Base-by-base conservation (phyloP, 2,113 vertebrate genomes). In the Callipepla californica region DNA sequence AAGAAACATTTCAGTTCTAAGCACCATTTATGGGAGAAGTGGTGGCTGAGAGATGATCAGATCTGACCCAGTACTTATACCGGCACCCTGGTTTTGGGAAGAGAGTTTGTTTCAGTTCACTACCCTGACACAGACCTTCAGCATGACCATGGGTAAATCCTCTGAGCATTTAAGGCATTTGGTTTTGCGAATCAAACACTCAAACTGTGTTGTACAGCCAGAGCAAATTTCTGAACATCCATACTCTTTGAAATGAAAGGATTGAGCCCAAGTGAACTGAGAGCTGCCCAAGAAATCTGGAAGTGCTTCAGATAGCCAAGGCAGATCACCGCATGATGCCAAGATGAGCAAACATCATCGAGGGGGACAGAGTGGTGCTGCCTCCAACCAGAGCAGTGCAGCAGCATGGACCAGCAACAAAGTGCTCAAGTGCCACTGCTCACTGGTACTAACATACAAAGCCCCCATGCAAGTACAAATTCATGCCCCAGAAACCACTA, bases 271-370 rank as follows among this genome's bases (percentile, higher is more conserved):
- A 87, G 48, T 2, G 75, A 87, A 72, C n/a, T 22, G 1, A 19
- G 42, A 32, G 36, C 44, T 62, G 30, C 58, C 13, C 18, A 42
- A 23, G 48, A 65, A 26, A 65, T 1, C 2, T 25, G 74, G 42
- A 77, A 80, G 18, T 15, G 7, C 26, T 55, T 55, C 66, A 57
- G 48, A 18, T 42, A 74, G 6, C 10, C 36, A 42, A 42, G 51
- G 8, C 9, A 6, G 38, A 21, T 34, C 9, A 25, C 68, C 38
- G 61, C 7, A 6, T 21, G 25, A 20, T 67, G 44, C 32, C 0
- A 0, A 0, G 3, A 68, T 32, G 44, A 89, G 30, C 9, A 40
- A 20, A 30, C 34, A 45, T 6, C 17, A 55, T 32, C 0, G 0
- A 40, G 28, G 50, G 38, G 14, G 25, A 86, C 25, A 86, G 57